Percentiles rank a stretch among this genome's conserved stretches.
Evolutionary conservation across 1,140 invertebrate genomes (phyloP).

Genomic region (Heliconius hermathena): DNA sequence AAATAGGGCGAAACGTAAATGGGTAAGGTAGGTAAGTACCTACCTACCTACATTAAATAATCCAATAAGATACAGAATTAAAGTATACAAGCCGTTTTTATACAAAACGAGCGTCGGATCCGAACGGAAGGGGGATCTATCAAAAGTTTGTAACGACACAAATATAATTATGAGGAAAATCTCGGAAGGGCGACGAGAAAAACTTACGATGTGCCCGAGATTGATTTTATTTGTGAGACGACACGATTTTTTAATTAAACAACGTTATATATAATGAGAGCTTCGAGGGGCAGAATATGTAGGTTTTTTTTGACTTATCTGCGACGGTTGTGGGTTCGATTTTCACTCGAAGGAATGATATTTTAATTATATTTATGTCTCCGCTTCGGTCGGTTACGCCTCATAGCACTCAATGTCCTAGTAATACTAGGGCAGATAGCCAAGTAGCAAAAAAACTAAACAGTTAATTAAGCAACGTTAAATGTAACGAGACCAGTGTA

Average conservation of each 20-base stretch:
- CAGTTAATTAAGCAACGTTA: too few relatives aligned
- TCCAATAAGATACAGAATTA: conserved; percentile 10
- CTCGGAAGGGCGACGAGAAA: conserved; percentile 55
- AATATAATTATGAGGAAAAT: conserved; percentile 60
- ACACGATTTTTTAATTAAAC: conserved; percentile 77
- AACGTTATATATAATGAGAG: neutral
- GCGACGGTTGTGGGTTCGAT: neutral
- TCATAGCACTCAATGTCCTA: too few relatives aligned
- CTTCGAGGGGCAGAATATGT: neutral
- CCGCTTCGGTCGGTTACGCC: too few relatives aligned
- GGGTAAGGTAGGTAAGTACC: neutral
- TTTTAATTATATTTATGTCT: too few relatives aligned
- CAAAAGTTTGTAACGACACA: conserved; percentile 59
- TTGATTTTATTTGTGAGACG: conserved; percentile 76
- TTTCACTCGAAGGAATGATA: too few relatives aligned
- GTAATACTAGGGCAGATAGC: too few relatives aligned
- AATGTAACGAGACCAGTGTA: too few relatives aligned
- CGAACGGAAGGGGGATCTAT: conserved; percentile 35
- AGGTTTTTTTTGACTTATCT: neutral
- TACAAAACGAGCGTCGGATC: conserved; percentile 13
- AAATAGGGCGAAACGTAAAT: too few relatives aligned
- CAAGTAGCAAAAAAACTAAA: too few relatives aligned
- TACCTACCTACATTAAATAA: neutral
- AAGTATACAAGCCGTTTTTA: conserved; percentile 11
- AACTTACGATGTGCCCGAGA: conserved; percentile 51